phyloP scores from a whole-genome alignment of 1,140 invertebrate genomes.

The Meloidogyne exigua region DNA sequence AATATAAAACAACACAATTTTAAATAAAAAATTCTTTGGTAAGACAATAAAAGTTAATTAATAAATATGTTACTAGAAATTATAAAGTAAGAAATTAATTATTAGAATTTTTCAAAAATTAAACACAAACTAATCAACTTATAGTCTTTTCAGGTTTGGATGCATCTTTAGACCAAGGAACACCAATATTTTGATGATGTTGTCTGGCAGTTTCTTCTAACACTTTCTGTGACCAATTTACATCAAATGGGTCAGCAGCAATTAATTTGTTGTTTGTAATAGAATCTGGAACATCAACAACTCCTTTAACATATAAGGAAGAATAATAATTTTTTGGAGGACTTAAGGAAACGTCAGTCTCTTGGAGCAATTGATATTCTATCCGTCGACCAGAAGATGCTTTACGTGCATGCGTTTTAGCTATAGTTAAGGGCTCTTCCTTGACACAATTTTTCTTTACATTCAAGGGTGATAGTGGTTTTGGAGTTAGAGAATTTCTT shows the following conservation, averaged over 20 bases:
- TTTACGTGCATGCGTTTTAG: constrained; percentile 16
- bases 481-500: background rate
- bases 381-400: constrained; percentile 34
- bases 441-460: background rate
- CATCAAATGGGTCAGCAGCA: constrained; percentile 49
- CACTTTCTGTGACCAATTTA: constrained; percentile 47
- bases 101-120: background rate
- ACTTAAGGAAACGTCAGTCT: constrained; percentile 49
- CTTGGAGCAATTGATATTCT: constrained; percentile 51
- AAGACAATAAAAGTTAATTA: too few relatives aligned
- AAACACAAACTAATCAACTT: background rate
- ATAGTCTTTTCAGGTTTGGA: background rate
- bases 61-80: too few relatives aligned
- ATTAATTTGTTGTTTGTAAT: background rate
- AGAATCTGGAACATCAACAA: background rate
- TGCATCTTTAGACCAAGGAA: background rate
- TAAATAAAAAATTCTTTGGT: too few relatives aligned
- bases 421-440: background rate
- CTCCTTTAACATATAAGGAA: background rate
- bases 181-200: background rate
- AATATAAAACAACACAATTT: too few relatives aligned
- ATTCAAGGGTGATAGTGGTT: background rate
- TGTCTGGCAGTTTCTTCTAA: constrained; percentile 26
- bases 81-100: background rate
- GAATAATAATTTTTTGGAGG: constrained; percentile 19